Base-by-base conservation (phyloP, 92 coral and sea anemone species). In the Porites divaricata region DNA sequence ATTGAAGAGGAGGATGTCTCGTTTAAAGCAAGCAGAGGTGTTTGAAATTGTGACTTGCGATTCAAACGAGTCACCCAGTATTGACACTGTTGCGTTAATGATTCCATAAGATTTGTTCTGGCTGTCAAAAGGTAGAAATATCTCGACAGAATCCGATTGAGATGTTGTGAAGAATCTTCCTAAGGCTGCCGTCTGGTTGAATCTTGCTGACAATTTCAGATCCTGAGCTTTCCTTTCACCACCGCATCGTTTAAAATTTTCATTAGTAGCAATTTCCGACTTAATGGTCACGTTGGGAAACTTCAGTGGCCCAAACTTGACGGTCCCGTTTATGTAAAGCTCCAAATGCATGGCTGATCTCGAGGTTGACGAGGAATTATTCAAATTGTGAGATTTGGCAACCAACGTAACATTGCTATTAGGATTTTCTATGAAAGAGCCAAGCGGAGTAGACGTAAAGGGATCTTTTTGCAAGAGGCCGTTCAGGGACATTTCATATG, bases 301-400 rank as follows among this genome's bases (percentile, higher is more conserved):
- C 21, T 50, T 75, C 28, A 91, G 66, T 50, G 89, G 94, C 8
- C 91, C 91, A 48, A 88, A 91, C 51, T 80, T 83, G 19, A 91
- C 89, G 1, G 83, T 72, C 10, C 91, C 89, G 50, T 65, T 88
- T 3, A 67, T 24, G 24, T 53, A 57, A 22, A 84, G 49, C 24
- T 74, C 87, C 10, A 83, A 21, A 13, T 70, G 81, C 20, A 87
- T 67, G 66, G 90, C 80, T 2, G 69, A 25, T 61, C 15, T 45
- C 7, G 15, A 24, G 28, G 59, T 76, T 26, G 64, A 17, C 7
- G 80, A 59, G 13, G 80, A 76, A 25, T 15, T 26, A 20, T 7
- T 58, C 22, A 61, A 6, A 76, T 19, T 20, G 15, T 76, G 57
- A 2, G 69, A 53, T 21, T 78, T 72, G 6, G 61, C 86, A 20